These are phyloP conservation scores for Heliconius aoede DNA, from an alignment of 2,888 invertebrate species.

Conservation along the genomic window DNA sequence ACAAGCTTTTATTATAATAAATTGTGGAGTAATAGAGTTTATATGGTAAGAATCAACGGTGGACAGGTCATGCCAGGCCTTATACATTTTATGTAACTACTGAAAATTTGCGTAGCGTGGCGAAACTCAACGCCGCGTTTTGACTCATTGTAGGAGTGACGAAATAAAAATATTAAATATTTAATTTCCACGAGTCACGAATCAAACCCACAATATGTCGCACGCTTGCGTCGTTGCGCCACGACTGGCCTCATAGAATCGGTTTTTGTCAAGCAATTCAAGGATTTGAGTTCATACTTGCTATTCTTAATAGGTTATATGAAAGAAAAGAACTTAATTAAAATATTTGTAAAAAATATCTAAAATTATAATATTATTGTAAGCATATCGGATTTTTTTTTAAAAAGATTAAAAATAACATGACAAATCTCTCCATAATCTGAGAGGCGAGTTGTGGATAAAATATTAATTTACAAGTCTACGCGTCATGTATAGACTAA, in stretches of 20 bases:
- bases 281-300: not conserved
- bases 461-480: conserved; percentile 58
- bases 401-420: not conserved
- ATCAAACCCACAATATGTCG: too few species aligned
- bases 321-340: not conserved
- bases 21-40: too few species aligned
- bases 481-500: conserved; percentile 53
- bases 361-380: not conserved
- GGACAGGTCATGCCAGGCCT: too few species aligned
- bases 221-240: too few species aligned
- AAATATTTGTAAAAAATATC: not conserved
- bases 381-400: not conserved
- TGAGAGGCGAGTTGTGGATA: not conserved
- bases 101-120: too few species aligned
- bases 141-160: too few species aligned
- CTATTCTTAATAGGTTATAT: not conserved
- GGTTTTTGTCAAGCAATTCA: not conserved
- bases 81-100: too few species aligned
- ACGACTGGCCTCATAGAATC: not conserved
- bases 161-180: too few species aligned
- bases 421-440: conserved; percentile 9
- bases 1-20: too few species aligned
- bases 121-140: too few species aligned
- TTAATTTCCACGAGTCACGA: too few species aligned
- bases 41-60: too few species aligned